These are phyloP conservation scores for Microctenopoma lineatum DNA, from an alignment of 2,797 vertebrate species.

Conservation along the genomic window DNA sequence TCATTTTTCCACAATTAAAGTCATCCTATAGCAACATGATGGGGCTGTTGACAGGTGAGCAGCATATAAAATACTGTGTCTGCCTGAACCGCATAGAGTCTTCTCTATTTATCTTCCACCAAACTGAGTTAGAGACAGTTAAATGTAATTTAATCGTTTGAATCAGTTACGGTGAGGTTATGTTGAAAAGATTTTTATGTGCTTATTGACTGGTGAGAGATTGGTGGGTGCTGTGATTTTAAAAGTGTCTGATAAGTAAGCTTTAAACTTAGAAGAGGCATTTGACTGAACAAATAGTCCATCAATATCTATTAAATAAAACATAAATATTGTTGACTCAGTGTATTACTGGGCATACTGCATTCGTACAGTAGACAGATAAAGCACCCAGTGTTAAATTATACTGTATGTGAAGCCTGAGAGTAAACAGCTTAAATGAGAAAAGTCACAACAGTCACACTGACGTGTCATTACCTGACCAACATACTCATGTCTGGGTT, in stretches of 20 bases:
- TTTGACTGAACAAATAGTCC: background rate
- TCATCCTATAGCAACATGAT: background rate
- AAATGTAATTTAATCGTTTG: too few species aligned
- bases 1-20: background rate
- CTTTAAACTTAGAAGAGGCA: background rate
- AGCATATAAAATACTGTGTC: too few species aligned
- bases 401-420: background rate
- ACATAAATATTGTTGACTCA: background rate
- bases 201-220: background rate
- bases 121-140: too few species aligned
- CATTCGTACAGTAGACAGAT: background rate
- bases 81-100: too few species aligned
- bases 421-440: background rate
- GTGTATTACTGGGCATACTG: background rate
- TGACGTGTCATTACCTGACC: constrained; percentile 46
- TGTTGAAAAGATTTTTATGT: background rate
- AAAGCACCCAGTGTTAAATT: background rate
- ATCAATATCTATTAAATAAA: background rate
- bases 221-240: background rate
- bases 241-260: background rate
- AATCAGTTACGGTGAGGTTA: too few species aligned
- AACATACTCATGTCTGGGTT: constrained; percentile 10
- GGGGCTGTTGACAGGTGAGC: background rate
- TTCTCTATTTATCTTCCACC: too few species aligned
- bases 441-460: constrained; percentile 54